Base-by-base conservation (phyloP, 2,888 invertebrate genomes). In the Adelognathus sp. region DNA sequence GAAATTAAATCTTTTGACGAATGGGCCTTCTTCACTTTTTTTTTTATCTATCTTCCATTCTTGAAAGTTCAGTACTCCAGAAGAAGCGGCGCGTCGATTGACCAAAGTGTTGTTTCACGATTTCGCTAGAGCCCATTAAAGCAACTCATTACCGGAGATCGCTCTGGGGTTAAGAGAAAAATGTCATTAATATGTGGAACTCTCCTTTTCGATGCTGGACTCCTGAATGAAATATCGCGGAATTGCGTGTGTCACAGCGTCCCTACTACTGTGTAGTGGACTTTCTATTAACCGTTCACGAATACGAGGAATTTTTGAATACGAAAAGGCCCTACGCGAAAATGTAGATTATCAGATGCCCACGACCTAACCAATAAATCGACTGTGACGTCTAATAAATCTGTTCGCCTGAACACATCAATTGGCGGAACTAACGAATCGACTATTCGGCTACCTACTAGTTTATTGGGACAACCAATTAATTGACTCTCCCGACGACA, bases 1-100 rank as follows among this genome's bases (percentile, higher is more conserved):
- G 56, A 69, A 44, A 50, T 18, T 5, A 50, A 50, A 56, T 69
- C 41, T 29, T 69, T 41, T 44, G 67, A 41, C 39, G 39, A 27
- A 66, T 66, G 33, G 36, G 29, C 24, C 56, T 33, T 36, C 24
- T 50, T 21, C 24, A 36, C 56, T 33, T 36, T 36, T 50, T 21
- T 36, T 52, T 24, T 44, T n/a, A n/a, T n/a, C n/a, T n/a, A n/a
- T n/a, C n/a, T n/a, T n/a, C n/a, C n/a, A n/a, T n/a, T 61, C 31
- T 63, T 31, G 18, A 46, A 66, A 39, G 31, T 44, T 36, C 39
- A 14, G 36, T 24, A 36, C 16, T 27, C n/a, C 27, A 11, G 18
- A 16, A 50, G 29, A 54, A 24, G 11, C 33, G 24, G 36, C 50
- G 3, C 14, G 16, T 60, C 21, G 41, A 41, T 46, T 41, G 11